Evolutionary conservation across 2,113 vertebrate species (phyloP).

Genomic region (Oryzias woworae): DNA sequence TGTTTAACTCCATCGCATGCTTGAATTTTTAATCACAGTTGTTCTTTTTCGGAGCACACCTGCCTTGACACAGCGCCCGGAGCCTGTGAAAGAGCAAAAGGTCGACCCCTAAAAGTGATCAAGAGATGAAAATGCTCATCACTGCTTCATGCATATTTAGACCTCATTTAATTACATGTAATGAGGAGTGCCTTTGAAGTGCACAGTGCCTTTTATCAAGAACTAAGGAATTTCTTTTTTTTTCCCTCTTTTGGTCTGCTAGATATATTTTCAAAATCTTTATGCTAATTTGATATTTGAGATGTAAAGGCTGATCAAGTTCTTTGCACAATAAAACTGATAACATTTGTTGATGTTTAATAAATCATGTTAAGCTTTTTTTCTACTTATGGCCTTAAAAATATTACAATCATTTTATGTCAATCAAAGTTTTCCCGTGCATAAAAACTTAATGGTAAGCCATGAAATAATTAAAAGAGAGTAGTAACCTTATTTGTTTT

Average conservation of each 20-base stretch:
- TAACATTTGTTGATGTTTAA: too few relatives aligned
- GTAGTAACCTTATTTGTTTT: too few relatives aligned
- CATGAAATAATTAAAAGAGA: too few relatives aligned
- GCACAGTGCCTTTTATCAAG: conserved; percentile 59
- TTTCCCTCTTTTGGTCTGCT: conserved; percentile 32
- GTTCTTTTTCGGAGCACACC: conserved; percentile 62
- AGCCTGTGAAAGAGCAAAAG: conserved; percentile 55
- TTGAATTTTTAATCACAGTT: conserved; percentile 75
- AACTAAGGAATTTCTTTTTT: conserved; percentile 11
- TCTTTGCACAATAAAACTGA: conserved; percentile 9
- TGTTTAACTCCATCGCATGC: conserved; percentile 69
- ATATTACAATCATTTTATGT: background rate
- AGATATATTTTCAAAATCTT: conserved; percentile 37
- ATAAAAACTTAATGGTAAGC: background rate
- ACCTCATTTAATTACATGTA: conserved; percentile 61
- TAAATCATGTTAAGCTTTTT: too few relatives aligned
- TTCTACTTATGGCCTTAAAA: too few relatives aligned
- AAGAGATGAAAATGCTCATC: conserved; percentile 55
- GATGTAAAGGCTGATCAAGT: conserved; percentile 29
- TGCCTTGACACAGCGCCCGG: conserved; percentile 30
- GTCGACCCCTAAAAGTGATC: conserved; percentile 56
- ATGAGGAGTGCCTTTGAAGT: conserved; percentile 60
- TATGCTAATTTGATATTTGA: conserved; percentile 57
- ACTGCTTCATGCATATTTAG: conserved; percentile 68
- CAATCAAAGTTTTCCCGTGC: background rate